Evolutionary conservation across 2,797 vertebrate species (phyloP).

Genomic region (Enteromius mattozi): DNA sequence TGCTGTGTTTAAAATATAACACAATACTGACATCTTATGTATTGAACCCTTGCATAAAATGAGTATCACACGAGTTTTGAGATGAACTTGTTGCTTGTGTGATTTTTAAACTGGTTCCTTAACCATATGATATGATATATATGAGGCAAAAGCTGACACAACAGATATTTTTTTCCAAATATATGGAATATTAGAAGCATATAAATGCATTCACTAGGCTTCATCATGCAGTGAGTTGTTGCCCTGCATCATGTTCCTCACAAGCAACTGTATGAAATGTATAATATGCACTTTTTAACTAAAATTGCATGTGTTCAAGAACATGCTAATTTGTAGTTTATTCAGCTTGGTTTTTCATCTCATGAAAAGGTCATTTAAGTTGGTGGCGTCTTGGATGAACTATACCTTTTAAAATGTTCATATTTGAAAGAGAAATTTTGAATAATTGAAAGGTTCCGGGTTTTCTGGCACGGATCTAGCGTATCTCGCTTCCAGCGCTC

Average conservation of each 20-base stretch:
- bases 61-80: not conserved
- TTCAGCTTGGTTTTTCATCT: not conserved
- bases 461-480: too few relatives aligned
- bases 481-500: too few relatives aligned
- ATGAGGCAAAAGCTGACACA: not conserved
- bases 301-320: not conserved
- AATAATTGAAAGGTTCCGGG: too few relatives aligned
- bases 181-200: not conserved
- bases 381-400: not conserved
- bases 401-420: not conserved
- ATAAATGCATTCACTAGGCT: not conserved
- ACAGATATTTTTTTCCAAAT: not conserved
- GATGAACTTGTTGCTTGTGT: not conserved
- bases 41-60: too few relatives aligned
- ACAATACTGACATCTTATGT: too few relatives aligned
- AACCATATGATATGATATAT: not conserved
- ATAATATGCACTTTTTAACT: not conserved
- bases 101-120: not conserved
- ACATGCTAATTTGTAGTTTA: too few relatives aligned
- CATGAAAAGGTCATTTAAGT: not conserved
- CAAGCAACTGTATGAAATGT: not conserved
- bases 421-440: not conserved
- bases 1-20: not conserved
- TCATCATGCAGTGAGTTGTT: not conserved
- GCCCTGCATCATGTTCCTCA: not conserved